phyloP scores from a whole-genome alignment of 2,113 vertebrate species.

The Erythrolamprus reginae region DNA sequence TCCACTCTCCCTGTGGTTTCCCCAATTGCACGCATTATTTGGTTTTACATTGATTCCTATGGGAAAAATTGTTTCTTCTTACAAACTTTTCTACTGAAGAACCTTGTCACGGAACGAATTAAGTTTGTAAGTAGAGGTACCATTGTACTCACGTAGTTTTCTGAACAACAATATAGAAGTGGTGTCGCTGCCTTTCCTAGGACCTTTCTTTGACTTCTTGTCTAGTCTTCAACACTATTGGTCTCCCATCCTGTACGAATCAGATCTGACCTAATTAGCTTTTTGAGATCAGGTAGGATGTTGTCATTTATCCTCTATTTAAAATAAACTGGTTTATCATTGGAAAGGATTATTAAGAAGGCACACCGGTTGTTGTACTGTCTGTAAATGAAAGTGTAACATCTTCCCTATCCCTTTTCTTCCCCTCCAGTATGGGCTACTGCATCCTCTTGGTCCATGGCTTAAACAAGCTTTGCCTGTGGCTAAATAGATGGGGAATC shows the following conservation, averaged over 20 bases:
- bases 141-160: background rate
- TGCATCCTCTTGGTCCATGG: conserved; percentile 92
- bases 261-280: background rate
- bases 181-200: background rate
- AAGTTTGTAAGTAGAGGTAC: no score
- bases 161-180: background rate
- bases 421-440: conserved; percentile 85
- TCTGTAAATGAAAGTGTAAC: background rate
- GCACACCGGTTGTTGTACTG: background rate
- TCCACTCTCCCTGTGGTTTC: no score
- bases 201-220: background rate
- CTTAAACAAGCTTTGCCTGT: conserved; percentile 75
- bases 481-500: conserved; percentile 77
- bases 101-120: no score
- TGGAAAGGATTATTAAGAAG: background rate
- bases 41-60: no score
- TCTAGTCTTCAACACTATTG: background rate
- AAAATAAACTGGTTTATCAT: background rate
- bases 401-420: background rate
- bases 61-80: no score
- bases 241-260: background rate
- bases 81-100: no score
- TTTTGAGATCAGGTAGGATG: background rate
- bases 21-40: no score
- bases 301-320: background rate